Percentiles rank a stretch among this genome's conserved stretches.
Evolutionary conservation across 2,888 invertebrate genomes (phyloP).

Genomic region (Dasypogon diadema): DNA sequence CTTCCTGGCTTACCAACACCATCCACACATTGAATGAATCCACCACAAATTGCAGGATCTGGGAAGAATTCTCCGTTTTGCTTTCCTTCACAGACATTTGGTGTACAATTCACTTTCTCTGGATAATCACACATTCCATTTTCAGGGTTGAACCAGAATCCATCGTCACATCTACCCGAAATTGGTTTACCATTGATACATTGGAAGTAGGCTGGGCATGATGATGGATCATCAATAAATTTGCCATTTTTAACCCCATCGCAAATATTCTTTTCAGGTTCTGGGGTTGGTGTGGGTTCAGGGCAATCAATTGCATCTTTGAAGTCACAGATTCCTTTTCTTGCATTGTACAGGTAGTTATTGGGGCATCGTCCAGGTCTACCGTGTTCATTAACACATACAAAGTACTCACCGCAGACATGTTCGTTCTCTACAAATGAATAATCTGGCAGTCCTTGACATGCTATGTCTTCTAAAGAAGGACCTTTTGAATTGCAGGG

Average conservation of each 20-base stretch:
- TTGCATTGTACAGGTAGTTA: slow-evolving; percentile 33
- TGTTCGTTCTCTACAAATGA: slow-evolving; percentile 35
- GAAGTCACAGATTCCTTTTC: slow-evolving; percentile 32
- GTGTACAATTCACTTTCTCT: slow-evolving; percentile 25
- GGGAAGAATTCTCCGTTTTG: slow-evolving; percentile 18
- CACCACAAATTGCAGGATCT: slow-evolving; percentile 2
- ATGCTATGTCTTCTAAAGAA: not conserved
- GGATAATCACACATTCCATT: slow-evolving; percentile 47
- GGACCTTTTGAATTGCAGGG: not conserved
- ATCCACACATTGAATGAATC: slow-evolving; percentile 45
- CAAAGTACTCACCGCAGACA: slow-evolving; percentile 41
- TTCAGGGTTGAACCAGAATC: slow-evolving; percentile 46
- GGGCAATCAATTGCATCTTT: slow-evolving; percentile 9
- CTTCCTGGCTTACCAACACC: slow-evolving; percentile 18
- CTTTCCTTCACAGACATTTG: slow-evolving; percentile 3
- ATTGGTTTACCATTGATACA: slow-evolving; percentile 40
- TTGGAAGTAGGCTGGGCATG: slow-evolving; percentile 35
- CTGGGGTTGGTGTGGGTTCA: slow-evolving; percentile 9
- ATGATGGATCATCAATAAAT: slow-evolving; percentile 1
- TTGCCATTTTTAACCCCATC: slow-evolving; percentile 4
- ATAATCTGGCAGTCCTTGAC: slow-evolving; percentile 38
- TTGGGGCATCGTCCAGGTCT: slow-evolving; percentile 48
- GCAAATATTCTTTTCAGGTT: slow-evolving; percentile 32
- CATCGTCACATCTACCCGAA: slow-evolving; percentile 36
- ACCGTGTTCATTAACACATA: slow-evolving; percentile 49